Conservation (phyloP, 2,113 vertebrate species). For the Notiomystis cincta region DNA sequence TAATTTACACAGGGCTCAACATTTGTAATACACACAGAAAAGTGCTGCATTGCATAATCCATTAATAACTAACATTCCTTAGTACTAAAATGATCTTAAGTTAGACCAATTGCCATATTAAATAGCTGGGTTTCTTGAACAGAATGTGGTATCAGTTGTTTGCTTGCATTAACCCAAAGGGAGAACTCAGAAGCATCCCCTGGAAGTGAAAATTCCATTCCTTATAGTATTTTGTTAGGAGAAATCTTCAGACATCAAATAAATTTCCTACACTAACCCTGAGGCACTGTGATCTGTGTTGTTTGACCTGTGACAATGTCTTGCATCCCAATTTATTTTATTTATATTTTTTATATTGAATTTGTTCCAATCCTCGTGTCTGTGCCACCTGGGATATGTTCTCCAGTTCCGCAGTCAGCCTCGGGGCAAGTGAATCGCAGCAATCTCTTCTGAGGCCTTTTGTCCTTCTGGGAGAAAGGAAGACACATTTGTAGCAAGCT, state of each 20-base stretch:
- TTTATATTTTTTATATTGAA: neutral
- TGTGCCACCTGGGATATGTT: neutral
- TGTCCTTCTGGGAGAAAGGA: neutral
- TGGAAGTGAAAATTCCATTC: neutral
- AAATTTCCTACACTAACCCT: neutral
- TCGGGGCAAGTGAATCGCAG: accelerated
- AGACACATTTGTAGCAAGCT: neutral
- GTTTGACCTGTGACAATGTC: neutral
- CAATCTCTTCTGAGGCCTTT: neutral
- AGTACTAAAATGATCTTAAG: neutral
- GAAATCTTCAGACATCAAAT: neutral
- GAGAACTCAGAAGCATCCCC: neutral
- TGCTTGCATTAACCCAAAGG: neutral
- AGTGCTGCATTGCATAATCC: neutral
- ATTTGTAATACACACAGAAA: neutral
- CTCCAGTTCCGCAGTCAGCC: neutral
- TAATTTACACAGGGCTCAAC: neutral
- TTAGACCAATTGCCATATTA: neutral
- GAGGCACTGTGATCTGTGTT: neutral
- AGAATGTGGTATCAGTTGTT: neutral
- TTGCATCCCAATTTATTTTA: neutral
- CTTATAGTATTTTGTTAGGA: neutral
- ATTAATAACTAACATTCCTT: neutral
- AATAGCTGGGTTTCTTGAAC: neutral
- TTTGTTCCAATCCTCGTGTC: neutral